Base-by-base conservation (phyloP, 2,888 invertebrate species). In the Clanis bilineata region DNA sequence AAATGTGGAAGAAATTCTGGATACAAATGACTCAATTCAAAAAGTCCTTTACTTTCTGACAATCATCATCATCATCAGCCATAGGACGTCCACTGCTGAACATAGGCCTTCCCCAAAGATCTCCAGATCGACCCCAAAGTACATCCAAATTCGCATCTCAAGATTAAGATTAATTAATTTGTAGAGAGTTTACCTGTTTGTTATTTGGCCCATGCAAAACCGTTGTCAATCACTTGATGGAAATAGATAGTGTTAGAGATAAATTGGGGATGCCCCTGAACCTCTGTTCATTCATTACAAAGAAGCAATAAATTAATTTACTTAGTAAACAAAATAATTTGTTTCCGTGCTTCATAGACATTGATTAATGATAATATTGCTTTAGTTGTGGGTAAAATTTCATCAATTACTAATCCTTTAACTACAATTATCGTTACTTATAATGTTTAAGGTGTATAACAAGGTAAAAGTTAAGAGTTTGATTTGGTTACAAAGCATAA, bases 181-280 rank as follows among this genome's bases (percentile, higher is more conserved):
- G 18, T 18, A 18, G 9, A 10, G 10, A 28, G 32, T 51, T 28
- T 28, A 18, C 10, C 18, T 18, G 28, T 10, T 32, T 45, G 45
- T 45, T 32, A 23, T 23, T 44, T 44, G 9, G 10, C 45, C 25
- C 6, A 32, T 28, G 51, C 18, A 32, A 51, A 51, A 51, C 51
- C 51, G 28, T 32, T 18, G 51, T 51, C 32, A 51, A 32, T 51
- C 51, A 51, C 28, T 51, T 28, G 32, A 51, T 32, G 51, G 41
- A 18, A 51, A 51, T 32, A 18, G 32, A 51, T 51, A 32, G 51
- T 51, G 21, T 51, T 28, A 9, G 10, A 10, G 9, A 28, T 9
- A 18, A 51, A 51, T 47, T 47, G 6, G 25, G n/a, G 51, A 45
- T 32, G 51, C 28, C 51, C 51, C 32, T 51, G 32, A 51, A 51